These are phyloP conservation scores for human DNA, from an alignment of 2,113 vertebrate genomes.

Conservation along the genomic window GRCh38 chr5:138846001-138846500, in stretches of 20 bases:
- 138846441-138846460: conserved; percentile 4
- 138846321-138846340: conserved; percentile 22
- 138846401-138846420: background rate
- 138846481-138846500: background rate
- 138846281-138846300: background rate
- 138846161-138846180: no score
- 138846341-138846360: background rate
- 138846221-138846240: no score
- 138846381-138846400: background rate
- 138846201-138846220: no score
- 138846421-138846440: background rate
- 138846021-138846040: no score
- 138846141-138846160: no score
- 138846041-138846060: no score
- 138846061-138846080: no score
- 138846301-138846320: background rate
- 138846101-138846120: no score
- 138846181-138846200: no score
- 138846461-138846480: conserved; percentile 4
- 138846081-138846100: no score
- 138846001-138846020: no score
- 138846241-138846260: background rate
- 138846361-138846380: conserved; percentile 14
- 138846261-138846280: background rate
- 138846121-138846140: no score